Conservation (phyloP, 2,888 invertebrate genomes). For the Plebejus anna region DNA sequence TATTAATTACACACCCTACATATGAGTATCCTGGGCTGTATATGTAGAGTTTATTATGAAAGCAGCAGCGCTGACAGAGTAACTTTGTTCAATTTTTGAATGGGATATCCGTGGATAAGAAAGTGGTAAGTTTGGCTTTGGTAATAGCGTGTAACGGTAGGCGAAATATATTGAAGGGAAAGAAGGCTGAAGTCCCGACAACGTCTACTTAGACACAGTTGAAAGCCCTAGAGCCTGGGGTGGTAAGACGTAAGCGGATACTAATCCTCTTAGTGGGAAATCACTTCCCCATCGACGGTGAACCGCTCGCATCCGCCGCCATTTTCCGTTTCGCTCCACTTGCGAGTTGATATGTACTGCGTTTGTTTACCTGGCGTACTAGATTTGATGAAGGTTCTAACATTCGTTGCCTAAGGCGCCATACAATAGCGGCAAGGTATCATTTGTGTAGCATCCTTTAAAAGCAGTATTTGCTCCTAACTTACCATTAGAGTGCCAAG, state of each 20-base stretch:
- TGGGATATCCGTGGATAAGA: background rate
- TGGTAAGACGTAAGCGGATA: slow-evolving; percentile 39
- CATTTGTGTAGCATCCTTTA: background rate
- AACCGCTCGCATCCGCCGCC: slow-evolving; percentile 29
- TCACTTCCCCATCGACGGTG: slow-evolving; percentile 38
- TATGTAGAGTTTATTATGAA: too few species aligned
- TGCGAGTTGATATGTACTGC: background rate
- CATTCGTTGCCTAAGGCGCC: background rate
- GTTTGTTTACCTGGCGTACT: background rate
- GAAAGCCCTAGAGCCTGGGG: background rate
- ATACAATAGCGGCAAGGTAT: background rate
- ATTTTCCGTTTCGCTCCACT: slow-evolving; percentile 15
- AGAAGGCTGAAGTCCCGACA: background rate
- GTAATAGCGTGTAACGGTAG: background rate
- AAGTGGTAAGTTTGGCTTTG: too few species aligned
- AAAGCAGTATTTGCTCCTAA: background rate
- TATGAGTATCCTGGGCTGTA: too few species aligned
- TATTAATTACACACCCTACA: too few species aligned
- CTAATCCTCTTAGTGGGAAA: slow-evolving; percentile 40
- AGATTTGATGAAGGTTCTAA: background rate
- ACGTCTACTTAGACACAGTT: background rate
- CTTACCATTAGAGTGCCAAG: too few species aligned
- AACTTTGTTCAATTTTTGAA: too few species aligned
- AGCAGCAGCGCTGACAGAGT: too few species aligned
- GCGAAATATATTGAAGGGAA: background rate